Conservation (phyloP, 2,888 invertebrate species). For the Conops quadrifasciatus region DNA sequence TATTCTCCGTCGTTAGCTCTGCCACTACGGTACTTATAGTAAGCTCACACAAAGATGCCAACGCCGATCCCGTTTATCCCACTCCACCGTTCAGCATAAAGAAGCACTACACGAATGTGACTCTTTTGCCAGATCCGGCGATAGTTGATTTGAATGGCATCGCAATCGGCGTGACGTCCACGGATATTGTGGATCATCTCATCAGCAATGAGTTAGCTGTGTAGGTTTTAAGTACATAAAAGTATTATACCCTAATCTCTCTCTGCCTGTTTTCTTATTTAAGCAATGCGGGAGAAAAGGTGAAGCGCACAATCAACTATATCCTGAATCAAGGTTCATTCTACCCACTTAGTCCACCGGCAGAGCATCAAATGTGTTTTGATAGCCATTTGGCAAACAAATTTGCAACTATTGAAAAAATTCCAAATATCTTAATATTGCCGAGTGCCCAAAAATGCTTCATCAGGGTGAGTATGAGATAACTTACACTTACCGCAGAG, state of each 20-base stretch:
- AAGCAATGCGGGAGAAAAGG: conserved; percentile 72
- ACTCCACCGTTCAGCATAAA: conserved; percentile 77
- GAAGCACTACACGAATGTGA: conserved; percentile 71
- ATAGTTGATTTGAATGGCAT: conserved; percentile 80
- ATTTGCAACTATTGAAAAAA: conserved; percentile 74
- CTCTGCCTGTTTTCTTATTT: conserved; percentile 10
- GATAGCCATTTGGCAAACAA: conserved; percentile 78
- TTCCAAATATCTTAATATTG: conserved; percentile 83
- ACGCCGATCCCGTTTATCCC: conserved; percentile 83
- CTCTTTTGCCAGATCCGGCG: conserved; percentile 83
- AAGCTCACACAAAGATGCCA: conserved; percentile 79
- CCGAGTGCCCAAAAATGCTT: conserved; percentile 88
- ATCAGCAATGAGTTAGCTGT: conserved; percentile 79
- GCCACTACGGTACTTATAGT: conserved; percentile 79
- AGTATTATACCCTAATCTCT: neutral
- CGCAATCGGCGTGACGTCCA: conserved; percentile 80
- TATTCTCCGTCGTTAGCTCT: conserved; percentile 56
- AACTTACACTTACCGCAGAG: too few species aligned
- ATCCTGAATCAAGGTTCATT: conserved; percentile 80
- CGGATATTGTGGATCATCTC: conserved; percentile 84
- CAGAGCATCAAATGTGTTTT: conserved; percentile 70
- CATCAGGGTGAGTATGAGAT: conserved; percentile 71
- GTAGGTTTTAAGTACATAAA: conserved; percentile 66
- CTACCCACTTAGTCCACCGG: conserved; percentile 83
- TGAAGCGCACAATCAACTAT: conserved; percentile 79